Evolutionary conservation across 2,888 invertebrate species (phyloP), one percentile per base, ranked within the genome.

Genomic region (Pachycephus smyrnensis): DNA sequence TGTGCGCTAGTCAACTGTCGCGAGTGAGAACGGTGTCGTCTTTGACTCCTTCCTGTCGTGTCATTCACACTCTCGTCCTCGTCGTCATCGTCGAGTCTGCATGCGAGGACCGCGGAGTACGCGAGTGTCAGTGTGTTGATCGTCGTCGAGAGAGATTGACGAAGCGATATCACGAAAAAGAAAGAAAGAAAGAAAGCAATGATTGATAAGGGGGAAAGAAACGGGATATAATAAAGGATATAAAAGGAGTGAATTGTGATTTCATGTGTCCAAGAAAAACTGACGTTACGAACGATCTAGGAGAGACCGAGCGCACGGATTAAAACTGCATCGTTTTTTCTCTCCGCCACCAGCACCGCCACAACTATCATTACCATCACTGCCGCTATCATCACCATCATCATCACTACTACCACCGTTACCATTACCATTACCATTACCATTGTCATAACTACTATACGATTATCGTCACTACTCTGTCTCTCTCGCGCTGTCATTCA

Each of bases 281-380:
- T 71, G 71, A 71, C 71, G 71, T 71, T 33, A 12, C 71, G 31
- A 31, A 32, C 71, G 71, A 71, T 71, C 31, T 12, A 12, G 32
- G 71, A 71, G 71, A 30, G 32, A 71, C 71, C 71, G 71, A 71
- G 71, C 71, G 71, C 71, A 33, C 71, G 71, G 71, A 71, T 71
- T 71, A 71, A 71, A 71, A 71, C 71, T 71, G 71, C 71, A 71
- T 71, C 31, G 71, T 71, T 71, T 71, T 71, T 71, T 71, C 71
- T 71, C 71, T 71, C 71, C 71, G 31, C 31, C 71, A 71, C 71
- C 71, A 71, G 33, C 71, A 71, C 71, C 71, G 71, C 12, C 71
- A 71, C 71, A 33, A 31, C 32, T 12, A 71, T 71, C 31, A 71
- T 33, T 23, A 15, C 71, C 71, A 30, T 15, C 32, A 71, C 31